Evolutionary conservation across 2,113 vertebrate species (phyloP).

Genomic region (Larimichthys polyactis): DNA sequence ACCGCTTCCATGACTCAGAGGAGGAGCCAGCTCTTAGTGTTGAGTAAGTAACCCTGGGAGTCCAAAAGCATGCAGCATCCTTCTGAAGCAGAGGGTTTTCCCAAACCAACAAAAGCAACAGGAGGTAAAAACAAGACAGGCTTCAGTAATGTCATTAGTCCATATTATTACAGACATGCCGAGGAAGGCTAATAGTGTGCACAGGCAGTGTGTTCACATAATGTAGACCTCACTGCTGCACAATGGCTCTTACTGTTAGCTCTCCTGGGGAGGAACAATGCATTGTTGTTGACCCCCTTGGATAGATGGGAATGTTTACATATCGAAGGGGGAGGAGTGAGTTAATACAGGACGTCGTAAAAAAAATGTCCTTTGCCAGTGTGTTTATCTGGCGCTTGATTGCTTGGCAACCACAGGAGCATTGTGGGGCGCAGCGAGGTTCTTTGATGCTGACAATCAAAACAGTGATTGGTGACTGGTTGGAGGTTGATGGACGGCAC

Average conservation of each 20-base stretch:
- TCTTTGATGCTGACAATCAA: constrained; percentile 62
- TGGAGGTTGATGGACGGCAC: constrained; percentile 49
- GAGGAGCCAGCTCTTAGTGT: constrained; percentile 51
- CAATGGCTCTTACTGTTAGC: constrained; percentile 56
- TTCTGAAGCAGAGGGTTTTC: not conserved
- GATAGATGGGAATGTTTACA: constrained; percentile 49
- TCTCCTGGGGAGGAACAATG: constrained; percentile 55
- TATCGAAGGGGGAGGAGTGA: constrained; percentile 12
- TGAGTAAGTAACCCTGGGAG: constrained; percentile 40
- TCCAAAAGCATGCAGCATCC: constrained; percentile 5
- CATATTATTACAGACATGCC: not conserved
- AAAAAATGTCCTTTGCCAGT: constrained; percentile 38
- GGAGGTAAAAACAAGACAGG: not conserved
- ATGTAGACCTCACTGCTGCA: constrained; percentile 18
- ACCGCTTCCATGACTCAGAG: constrained; percentile 53
- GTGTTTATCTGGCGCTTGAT: constrained; percentile 49
- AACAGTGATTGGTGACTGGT: constrained; percentile 49
- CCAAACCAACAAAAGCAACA: constrained; percentile 24
- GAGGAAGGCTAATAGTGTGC: not conserved
- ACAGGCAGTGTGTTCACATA: constrained; percentile 15
- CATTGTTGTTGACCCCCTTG: constrained; percentile 53
- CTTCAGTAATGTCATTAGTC: constrained; percentile 13
- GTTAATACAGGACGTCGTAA: constrained; percentile 57
- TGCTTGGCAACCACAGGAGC: constrained; percentile 61
- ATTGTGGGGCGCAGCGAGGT: constrained; percentile 62